Evolutionary conservation across 2,113 vertebrate species (phyloP).

Genomic region (Oncorhynchus tshawytscha): DNA sequence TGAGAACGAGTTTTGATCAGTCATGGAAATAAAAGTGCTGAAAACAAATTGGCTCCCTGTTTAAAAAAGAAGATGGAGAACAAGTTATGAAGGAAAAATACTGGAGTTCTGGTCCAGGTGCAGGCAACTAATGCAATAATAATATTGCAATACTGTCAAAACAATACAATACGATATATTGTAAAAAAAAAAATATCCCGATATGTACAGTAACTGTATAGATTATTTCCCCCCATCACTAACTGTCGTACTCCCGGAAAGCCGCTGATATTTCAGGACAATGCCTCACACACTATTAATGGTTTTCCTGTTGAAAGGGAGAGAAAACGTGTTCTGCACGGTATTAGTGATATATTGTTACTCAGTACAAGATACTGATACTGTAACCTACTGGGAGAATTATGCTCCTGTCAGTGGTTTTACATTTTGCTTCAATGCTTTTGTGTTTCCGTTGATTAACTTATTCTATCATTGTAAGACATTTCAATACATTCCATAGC

Average conservation of each 20-base stretch:
- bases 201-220: too few species aligned
- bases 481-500: constrained; percentile 27
- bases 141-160: too few species aligned
- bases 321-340: constrained; percentile 4
- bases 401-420: background rate
- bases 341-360: background rate
- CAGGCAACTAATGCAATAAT: too few species aligned
- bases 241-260: background rate
- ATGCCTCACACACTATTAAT: background rate
- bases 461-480: constrained; percentile 20
- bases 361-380: background rate
- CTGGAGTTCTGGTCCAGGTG: too few species aligned
- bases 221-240: too few species aligned
- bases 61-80: too few species aligned
- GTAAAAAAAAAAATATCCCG: too few species aligned
- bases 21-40: too few species aligned
- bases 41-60: too few species aligned
- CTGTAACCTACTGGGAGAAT: background rate
- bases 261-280: background rate
- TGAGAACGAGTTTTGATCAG: too few species aligned
- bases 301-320: background rate
- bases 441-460: constrained; percentile 32
- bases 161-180: too few species aligned
- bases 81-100: too few species aligned
- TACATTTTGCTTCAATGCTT: background rate